Percentiles rank a stretch among this genome's conserved stretches.
phyloP scores from a whole-genome alignment of 2,797 vertebrate genomes.

The Nothura maculosa region DNA sequence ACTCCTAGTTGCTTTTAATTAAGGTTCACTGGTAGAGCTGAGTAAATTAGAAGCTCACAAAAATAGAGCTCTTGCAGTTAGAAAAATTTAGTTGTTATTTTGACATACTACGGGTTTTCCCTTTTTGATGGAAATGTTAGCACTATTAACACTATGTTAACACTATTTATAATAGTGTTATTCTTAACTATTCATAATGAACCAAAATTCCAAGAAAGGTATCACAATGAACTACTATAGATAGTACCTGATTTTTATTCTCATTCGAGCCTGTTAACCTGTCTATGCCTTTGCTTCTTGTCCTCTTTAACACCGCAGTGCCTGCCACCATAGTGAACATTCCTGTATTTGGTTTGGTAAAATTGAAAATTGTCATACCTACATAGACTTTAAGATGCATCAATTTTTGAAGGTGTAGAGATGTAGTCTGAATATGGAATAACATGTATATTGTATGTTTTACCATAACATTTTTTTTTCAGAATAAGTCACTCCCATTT shows the following conservation, averaged over 20 bases:
- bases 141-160: background rate
- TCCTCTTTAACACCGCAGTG: background rate
- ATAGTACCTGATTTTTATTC: background rate
- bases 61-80: background rate
- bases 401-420: background rate
- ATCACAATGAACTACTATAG: background rate
- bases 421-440: background rate
- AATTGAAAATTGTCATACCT: background rate
- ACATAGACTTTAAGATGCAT: background rate
- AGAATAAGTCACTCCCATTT: background rate
- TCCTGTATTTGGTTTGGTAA: background rate
- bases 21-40: background rate
- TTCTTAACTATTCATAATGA: background rate
- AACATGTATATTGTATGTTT: background rate
- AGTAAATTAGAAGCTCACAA: background rate
- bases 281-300: background rate
- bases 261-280: background rate
- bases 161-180: no score
- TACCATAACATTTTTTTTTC: background rate
- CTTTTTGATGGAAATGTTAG: background rate
- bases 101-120: background rate
- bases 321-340: background rate
- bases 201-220: background rate
- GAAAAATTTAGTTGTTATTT: conserved; percentile 4
- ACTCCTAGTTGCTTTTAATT: conserved; percentile 15